phyloP scores from a whole-genome alignment of 2,888 invertebrate species.

The Dimorphilus gyrociliatus region DNA sequence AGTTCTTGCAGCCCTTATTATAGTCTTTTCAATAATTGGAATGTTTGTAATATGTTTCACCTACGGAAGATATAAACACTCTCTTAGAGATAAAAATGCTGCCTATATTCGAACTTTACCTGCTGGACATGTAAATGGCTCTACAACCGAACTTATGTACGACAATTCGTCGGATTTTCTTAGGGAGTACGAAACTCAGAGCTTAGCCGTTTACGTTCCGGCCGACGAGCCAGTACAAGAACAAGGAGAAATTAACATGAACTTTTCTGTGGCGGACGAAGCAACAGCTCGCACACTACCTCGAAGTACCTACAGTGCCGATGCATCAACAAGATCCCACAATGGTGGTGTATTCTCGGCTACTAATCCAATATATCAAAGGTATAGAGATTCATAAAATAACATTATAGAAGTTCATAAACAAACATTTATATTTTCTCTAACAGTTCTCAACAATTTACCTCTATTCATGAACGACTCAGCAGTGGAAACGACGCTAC shows the following conservation, averaged over 20 bases:
- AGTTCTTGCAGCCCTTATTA: constrained; percentile 70
- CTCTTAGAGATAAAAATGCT: background rate
- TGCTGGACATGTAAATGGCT: no score
- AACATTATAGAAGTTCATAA: no score
- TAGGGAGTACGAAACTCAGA: constrained; percentile 15
- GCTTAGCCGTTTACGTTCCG: constrained; percentile 31
- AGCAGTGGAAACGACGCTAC: no score
- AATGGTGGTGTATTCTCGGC: constrained; percentile 10
- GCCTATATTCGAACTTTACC: background rate
- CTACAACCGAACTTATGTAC: no score
- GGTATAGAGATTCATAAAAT: constrained; percentile 4
- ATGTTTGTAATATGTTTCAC: constrained; percentile 83
- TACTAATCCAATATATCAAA: constrained; percentile 12
- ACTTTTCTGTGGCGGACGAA: constrained; percentile 15
- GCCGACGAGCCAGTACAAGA: constrained; percentile 28
- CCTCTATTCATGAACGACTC: no score
- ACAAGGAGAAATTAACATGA: constrained; percentile 25
- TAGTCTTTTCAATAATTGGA: constrained; percentile 67
- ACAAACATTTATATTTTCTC: no score
- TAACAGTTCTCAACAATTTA: no score
- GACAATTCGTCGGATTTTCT: background rate
- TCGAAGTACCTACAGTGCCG: background rate
- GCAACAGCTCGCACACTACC: no score
- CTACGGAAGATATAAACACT: constrained; percentile 59
- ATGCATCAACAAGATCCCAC: constrained; percentile 5